Evolutionary conservation across 1,140 invertebrate species (phyloP), one percentile per base, ranked within the genome.

Genomic region (Drosophila hydei): DNA sequence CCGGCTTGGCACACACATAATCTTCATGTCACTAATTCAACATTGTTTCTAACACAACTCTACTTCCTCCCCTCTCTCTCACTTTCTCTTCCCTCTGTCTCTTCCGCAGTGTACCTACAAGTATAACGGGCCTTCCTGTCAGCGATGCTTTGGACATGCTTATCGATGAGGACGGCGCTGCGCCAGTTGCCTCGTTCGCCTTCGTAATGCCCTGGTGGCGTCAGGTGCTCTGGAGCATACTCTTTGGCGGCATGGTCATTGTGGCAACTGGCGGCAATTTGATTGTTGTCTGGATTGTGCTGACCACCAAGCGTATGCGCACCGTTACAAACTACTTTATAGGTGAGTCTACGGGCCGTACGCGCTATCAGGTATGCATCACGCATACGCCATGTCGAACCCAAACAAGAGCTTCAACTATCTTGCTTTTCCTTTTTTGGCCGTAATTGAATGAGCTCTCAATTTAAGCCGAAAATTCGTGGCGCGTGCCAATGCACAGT

Each of bases 301-400:
- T 98, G 38, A 96, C 96, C 12, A 96, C 98, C 91, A 97, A 97
- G 77, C 92, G 97, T 30, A 99, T 99, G 98, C 93, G 97, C 47
- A 98, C 97, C 1, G 97, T 99, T 25, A 99, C 97, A 52, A 99
- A 99, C 92, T 99, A 98, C 87, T 98, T 99, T 91, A 92, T 99
- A 81, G 93, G 94, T 95, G 87, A 93, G 92, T 92, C 33, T 11
- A 1, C 14, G n/a, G 12, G 8, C 14, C 36, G 67, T 55, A 16
- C 83, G 58, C 25, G 61, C 48, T 27, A 75, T 72, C 27, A 23
- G 30, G 30, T 4, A 16, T 14, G 27, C 18, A 72, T 67, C 23
- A 47, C 55, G 30, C 63, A 87, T 69, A 77, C 62, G 80, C n/a
- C 59, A 16, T 12, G 40, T 23, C 51, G 14, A n/a, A 18, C 56